A percentile compares a stretch with the other conserved stretches of the same genome.
Conservation (phyloP, 2,113 vertebrate species). For the Gorsachius goisagi region DNA sequence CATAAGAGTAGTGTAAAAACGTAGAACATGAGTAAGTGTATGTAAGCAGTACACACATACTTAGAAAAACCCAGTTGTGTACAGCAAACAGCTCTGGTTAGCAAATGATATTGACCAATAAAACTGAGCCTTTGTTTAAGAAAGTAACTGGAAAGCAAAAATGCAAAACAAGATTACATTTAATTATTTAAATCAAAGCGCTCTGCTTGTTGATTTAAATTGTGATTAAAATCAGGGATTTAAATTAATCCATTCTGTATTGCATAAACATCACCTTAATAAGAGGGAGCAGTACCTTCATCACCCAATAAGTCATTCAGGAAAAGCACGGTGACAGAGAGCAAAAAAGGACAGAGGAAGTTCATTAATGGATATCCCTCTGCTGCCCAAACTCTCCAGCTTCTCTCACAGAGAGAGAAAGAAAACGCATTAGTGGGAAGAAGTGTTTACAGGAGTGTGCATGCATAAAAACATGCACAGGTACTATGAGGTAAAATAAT, state of each 20-base stretch:
- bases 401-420: not conserved
- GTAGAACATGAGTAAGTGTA: not conserved
- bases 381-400: not conserved
- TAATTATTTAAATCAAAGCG: slow-evolving; percentile 59
- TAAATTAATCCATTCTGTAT: slow-evolving; percentile 45
- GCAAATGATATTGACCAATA: slow-evolving; percentile 26
- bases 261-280: slow-evolving; percentile 28
- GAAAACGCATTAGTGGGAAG: not conserved
- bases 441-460: not conserved
- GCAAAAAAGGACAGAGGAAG: not conserved
- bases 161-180: slow-evolving; percentile 39
- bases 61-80: not conserved
- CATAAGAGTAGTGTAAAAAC: not conserved
- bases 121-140: slow-evolving; percentile 34
- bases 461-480: not conserved
- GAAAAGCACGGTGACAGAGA: not conserved
- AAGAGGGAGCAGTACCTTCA: not conserved
- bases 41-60: not conserved
- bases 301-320: not conserved
- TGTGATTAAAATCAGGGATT: slow-evolving; percentile 61
- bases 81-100: slow-evolving; percentile 10
- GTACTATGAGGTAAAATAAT: not conserved
- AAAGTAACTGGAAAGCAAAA: slow-evolving; percentile 63
- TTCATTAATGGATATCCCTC: not conserved
- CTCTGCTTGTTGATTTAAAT: slow-evolving; percentile 47